Conservation (phyloP, 2,888 invertebrate genomes). For the Calameuta filiformis region DNA sequence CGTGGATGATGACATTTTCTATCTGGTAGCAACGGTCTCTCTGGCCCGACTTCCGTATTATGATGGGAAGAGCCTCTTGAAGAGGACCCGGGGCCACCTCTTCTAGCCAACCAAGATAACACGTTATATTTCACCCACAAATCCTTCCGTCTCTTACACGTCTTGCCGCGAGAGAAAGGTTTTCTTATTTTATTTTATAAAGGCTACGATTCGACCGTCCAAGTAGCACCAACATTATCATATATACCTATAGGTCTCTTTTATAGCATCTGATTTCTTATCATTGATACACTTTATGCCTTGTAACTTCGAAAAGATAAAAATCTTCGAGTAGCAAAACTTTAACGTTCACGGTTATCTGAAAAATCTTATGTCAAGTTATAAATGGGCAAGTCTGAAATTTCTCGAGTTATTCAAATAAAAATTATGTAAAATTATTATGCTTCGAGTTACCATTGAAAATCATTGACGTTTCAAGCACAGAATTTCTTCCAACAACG, state of each 20-base stretch:
- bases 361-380: background rate
- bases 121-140: conserved; percentile 30
- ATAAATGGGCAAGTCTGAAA: background rate
- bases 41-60: background rate
- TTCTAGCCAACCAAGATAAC: conserved; percentile 12
- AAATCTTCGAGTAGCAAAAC: background rate
- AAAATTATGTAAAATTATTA: background rate
- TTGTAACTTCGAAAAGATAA: background rate
- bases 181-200: background rate
- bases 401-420: background rate
- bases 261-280: background rate
- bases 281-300: background rate
- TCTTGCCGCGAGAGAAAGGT: background rate
- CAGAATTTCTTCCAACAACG: background rate
- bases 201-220: background rate
- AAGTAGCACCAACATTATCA: background rate
- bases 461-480: background rate
- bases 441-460: too few relatives aligned
- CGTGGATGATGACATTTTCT: background rate
- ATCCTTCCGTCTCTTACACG: conserved; percentile 15
- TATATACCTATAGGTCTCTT: too few relatives aligned
- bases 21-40: background rate
- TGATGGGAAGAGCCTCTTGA: background rate
- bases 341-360: background rate
- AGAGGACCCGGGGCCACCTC: background rate